phyloP scores from a whole-genome alignment of 2,888 invertebrate genomes.

The Bhutanitis thaidina region DNA sequence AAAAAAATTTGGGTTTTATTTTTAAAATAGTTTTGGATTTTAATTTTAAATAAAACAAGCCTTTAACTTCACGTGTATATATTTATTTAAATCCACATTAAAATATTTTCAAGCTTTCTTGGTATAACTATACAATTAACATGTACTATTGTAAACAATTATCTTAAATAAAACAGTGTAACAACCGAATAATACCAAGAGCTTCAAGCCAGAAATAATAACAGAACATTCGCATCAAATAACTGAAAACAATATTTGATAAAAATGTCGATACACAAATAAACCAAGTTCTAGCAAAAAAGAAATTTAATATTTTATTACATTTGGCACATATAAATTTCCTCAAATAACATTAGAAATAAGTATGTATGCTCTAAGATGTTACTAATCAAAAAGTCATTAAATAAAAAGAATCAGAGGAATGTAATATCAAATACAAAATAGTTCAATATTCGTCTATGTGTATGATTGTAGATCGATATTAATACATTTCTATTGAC shows the following conservation, averaged over 20 bases:
- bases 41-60: slow-evolving; percentile 24
- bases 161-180: slow-evolving; percentile 34
- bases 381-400: too few relatives aligned
- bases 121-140: slow-evolving; percentile 49
- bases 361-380: background rate
- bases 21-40: too few relatives aligned
- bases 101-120: slow-evolving; percentile 58
- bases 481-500: background rate
- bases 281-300: background rate
- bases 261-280: background rate
- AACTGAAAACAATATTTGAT: too few relatives aligned
- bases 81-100: slow-evolving; percentile 60
- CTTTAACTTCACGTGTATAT: slow-evolving; percentile 47
- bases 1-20: too few relatives aligned
- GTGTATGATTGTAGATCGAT: slow-evolving; percentile 2
- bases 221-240: too few relatives aligned
- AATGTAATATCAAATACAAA: slow-evolving; percentile 17
- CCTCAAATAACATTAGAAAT: background rate
- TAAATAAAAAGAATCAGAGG: background rate
- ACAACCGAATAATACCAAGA: slow-evolving; percentile 31
- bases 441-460: slow-evolving; percentile 5
- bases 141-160: slow-evolving; percentile 43
- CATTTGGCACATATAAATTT: slow-evolving; percentile 12
- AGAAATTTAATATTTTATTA: background rate
- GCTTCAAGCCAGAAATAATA: slow-evolving; percentile 41